Conservation (phyloP, 2,888 invertebrate species). For the Cheilosia impressa region DNA sequence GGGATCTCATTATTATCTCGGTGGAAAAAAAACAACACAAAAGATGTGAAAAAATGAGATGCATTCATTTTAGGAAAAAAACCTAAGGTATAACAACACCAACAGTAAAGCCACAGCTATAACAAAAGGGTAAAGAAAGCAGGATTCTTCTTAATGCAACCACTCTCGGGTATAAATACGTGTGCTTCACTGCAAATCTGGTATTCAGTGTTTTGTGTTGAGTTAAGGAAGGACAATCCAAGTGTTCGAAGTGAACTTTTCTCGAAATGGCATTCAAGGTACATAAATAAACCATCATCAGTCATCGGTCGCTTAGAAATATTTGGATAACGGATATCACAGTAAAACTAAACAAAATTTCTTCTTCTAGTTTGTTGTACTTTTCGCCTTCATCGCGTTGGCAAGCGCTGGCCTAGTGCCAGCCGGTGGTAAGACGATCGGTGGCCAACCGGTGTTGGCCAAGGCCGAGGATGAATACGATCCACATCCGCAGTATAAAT, state of each 20-base stretch:
- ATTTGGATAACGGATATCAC: conserved; percentile 23
- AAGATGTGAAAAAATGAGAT: conserved; percentile 65
- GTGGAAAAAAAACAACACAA: conserved; percentile 55
- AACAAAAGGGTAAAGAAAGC: conserved; percentile 62
- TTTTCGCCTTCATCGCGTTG: conserved; percentile 71
- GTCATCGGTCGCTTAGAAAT: not conserved
- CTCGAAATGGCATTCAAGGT: conserved; percentile 76
- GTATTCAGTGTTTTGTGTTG: conserved; percentile 84
- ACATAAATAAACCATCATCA: not conserved
- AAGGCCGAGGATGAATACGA: conserved; percentile 75
- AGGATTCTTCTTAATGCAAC: conserved; percentile 42
- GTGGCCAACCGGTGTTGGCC: conserved; percentile 64
- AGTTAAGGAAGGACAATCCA: conserved; percentile 79
- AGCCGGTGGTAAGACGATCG: conserved; percentile 45
- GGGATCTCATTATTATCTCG: conserved; percentile 50
- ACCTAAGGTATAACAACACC: not conserved
- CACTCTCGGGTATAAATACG: conserved; percentile 80
- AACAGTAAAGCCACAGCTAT: not conserved
- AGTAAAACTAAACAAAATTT: conserved; percentile 15
- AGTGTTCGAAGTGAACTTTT: conserved; percentile 58
- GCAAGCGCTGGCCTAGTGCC: conserved; percentile 68
- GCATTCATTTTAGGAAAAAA: conserved; percentile 41
- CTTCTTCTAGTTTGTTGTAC: conserved; percentile 62
- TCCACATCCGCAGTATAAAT: conserved; percentile 78
- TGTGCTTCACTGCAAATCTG: conserved; percentile 69